Base-by-base conservation (phyloP, 2,113 vertebrate species). In the Myotis davidii region DNA sequence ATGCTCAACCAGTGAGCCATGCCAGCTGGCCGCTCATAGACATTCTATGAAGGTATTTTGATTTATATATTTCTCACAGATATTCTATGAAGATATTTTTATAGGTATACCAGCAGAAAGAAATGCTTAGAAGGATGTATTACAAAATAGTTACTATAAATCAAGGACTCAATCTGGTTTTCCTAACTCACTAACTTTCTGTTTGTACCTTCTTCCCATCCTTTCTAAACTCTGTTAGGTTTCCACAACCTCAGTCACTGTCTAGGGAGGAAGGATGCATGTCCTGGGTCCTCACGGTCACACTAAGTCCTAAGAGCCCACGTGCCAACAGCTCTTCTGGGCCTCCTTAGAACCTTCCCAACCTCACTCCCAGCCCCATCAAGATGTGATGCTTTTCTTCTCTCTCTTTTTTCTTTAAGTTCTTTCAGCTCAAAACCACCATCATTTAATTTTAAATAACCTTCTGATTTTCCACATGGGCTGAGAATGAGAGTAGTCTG, bases 401-500 rank as follows among this genome's bases (percentile, higher is more conserved):
- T 16, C 2, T 69, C 32, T 70, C 59, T 83, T 87, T 78, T 95
- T 90, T 84, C 27, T 5, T 91, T 96, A 96, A 97, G 54, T 90
- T 56, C 34, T 94, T 97, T 88, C 95, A 91, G 78, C 87, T 96
- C 96, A 77, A 39, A 97, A 3, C 59, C 39, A 89, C 95, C 72
- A 82, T 92, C 95, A 91, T 92, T 97, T 97, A 98, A 97, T 97
- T 98, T 98, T 54, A 97, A 98, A 97, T 98, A 96, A 97, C 85
- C 67, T 96, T 97, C 94, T 97, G 91, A 97, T 89, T 94, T 86
- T 83, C n/a, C 91, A 88, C 0, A 0, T 97, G 88, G 92, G 94
- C 56, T 74, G 39, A 95, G 94, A 97, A 90, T 95, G 90, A 97
- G 73, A 97, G 89, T 61, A 96, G 85, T 96, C 88, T 86, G 27